These are phyloP conservation scores for Todiramphus saurophagus DNA, from an alignment of 2,113 vertebrate genomes.

Conservation along the genomic window DNA sequence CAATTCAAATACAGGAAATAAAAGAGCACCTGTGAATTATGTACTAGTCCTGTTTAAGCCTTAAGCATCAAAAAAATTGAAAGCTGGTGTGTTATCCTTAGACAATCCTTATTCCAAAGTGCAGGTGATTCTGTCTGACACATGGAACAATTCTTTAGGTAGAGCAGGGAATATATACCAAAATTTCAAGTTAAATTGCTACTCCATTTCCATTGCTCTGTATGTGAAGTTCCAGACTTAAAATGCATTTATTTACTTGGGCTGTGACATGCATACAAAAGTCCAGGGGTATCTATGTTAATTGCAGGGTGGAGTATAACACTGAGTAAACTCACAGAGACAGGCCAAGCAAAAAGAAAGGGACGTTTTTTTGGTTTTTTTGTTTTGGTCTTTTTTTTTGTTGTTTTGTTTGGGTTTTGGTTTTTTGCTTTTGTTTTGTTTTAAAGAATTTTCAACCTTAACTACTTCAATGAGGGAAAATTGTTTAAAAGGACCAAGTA, in stretches of 20 bases:
- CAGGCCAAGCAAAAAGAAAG: not conserved
- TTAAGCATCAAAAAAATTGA: not conserved
- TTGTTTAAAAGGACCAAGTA: not conserved
- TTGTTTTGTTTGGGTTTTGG: not conserved
- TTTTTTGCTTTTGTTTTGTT: not conserved
- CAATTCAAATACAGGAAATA: not conserved
- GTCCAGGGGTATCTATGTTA: not conserved
- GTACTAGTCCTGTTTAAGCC: not conserved
- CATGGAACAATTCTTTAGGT: not conserved
- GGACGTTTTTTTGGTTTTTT: not conserved
- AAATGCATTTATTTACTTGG: not conserved
- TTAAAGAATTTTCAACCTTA: not conserved
- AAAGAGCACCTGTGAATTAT: not conserved
- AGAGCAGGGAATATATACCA: not conserved
- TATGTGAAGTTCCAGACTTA: not conserved
- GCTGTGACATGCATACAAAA: not conserved
- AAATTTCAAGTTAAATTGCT: not conserved
- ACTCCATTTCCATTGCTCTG: not conserved
- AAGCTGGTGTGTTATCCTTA: not conserved
- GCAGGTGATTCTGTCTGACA: not conserved
- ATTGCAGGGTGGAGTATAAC: not conserved
- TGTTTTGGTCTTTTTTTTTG: not conserved
- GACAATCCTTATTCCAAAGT: not conserved
- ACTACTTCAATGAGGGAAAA: not conserved
- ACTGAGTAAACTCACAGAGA: not conserved